These are phyloP conservation scores for Choreutis nemorana DNA, from an alignment of 2,888 invertebrate species.

Conservation along the genomic window DNA sequence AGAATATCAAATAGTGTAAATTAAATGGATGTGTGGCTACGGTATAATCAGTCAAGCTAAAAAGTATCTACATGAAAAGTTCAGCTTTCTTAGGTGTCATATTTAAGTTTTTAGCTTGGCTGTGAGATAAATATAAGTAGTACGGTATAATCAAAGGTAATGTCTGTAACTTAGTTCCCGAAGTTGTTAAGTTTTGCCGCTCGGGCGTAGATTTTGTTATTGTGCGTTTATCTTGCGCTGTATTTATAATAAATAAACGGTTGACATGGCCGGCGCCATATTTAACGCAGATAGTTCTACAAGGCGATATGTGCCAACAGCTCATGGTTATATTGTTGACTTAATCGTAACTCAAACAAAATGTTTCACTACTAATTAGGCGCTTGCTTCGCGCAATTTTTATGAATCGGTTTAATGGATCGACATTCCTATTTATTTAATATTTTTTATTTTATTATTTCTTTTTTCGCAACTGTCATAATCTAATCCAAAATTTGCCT, in stretches of 20 bases:
- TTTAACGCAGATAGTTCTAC: conserved; percentile 11
- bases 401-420: too few relatives aligned
- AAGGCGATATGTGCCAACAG: conserved; percentile 19
- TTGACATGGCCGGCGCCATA: conserved; percentile 9
- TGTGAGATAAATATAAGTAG: conserved; percentile 14
- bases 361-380: too few relatives aligned
- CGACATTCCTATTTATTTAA: too few relatives aligned
- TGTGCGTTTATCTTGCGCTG: conserved; percentile 13
- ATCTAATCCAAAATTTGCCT: too few relatives aligned
- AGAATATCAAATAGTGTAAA: too few relatives aligned
- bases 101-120: conserved; percentile 17
- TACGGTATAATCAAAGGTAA: conserved; percentile 9
- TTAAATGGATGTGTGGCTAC: too few relatives aligned
- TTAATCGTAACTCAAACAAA: too few relatives aligned
- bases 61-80: conserved; percentile 4
- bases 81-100: too few relatives aligned
- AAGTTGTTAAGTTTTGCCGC: conserved; percentile 19
- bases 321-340: conserved; percentile 6
- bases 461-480: conserved; percentile 6
- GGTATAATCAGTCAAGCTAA: conserved; percentile 22
- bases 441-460: too few relatives aligned
- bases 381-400: too few relatives aligned
- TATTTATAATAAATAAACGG: conserved; percentile 5
- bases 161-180: conserved; percentile 16
- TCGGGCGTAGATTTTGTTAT: conserved; percentile 9